Evolutionary conservation across 1,140 invertebrate species (phyloP), one percentile per base, ranked within the genome.

Genomic region (Microplitis demolitor): DNA sequence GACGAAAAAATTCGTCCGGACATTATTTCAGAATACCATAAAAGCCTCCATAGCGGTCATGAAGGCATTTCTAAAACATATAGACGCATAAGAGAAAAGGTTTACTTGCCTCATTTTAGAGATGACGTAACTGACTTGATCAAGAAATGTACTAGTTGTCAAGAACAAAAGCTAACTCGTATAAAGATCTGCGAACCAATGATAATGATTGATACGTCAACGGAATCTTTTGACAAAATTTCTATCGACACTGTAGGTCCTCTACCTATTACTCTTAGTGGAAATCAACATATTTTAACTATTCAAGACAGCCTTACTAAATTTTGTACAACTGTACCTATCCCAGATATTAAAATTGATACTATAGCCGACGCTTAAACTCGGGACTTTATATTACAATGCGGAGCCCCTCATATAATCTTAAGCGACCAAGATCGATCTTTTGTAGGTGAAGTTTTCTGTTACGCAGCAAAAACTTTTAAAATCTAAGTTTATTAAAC

Each of bases 261-360:
- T 1, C n/a, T 69, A 0, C 53, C 53, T 2, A n/a, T 45, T 37
- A 58, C 66, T 6, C 16, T 4, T 4, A 33, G 4, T 4, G 66
- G 53, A 2, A 37, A 69, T 14, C 34, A 39, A 45, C 34, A 69
- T 9, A 69, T 58, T 0, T 33, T 83, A 13, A 78, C 79, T 11
- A 54, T 77, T 8, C 76, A 80, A 75, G 79, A 80, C 64, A 72
- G 78, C 54, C 54, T 82, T 35, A 77, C 78, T 0, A 83, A 82
- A 74, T 82, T 75, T 73, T 75, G 70, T 4, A 14, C 67, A 4
- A 75, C 78, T 3, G 45, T 69, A 4, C 63, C 75, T 9, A 1
- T 82, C 4, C 71, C 66, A 11, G 71, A 77, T 75, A 56, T 75
- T 35, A 69, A 72, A 53, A 72, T 78, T 1, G 63, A 67, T 35